Evolutionary conservation across 2,113 vertebrate genomes (phyloP).

Genomic region (Anguilla japonica): DNA sequence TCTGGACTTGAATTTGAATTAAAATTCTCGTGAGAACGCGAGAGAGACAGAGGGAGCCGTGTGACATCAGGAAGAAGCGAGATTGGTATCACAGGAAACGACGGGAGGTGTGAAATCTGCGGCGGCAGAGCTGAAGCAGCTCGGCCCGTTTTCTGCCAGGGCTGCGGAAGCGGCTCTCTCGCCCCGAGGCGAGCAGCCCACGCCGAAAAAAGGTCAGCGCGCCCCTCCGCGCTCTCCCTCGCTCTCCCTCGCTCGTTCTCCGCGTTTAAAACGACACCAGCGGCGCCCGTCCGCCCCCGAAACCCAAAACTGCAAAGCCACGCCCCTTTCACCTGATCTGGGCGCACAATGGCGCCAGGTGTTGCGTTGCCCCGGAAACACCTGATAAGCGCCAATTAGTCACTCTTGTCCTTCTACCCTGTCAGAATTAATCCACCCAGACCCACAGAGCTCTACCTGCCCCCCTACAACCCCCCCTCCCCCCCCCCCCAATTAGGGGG

Average conservation of each 20-base stretch:
- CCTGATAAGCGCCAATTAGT: constrained; percentile 73
- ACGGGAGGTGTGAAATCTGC: constrained; percentile 13
- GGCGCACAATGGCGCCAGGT: constrained; percentile 47
- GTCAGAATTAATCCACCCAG: background rate
- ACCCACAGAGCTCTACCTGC: background rate
- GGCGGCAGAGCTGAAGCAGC: background rate
- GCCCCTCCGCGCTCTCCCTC: background rate
- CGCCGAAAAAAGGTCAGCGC: background rate
- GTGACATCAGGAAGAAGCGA: background rate
- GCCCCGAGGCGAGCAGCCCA: background rate
- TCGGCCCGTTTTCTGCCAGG: background rate
- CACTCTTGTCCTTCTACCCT: background rate
- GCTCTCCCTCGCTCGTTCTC: background rate
- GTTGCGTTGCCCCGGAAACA: constrained; percentile 56
- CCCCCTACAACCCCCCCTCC: too few relatives aligned
- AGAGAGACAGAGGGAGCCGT: background rate
- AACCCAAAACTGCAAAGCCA: background rate
- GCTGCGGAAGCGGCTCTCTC: background rate
- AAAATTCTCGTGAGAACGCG: too few relatives aligned
- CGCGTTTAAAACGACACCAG: background rate
- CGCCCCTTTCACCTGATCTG: background rate
- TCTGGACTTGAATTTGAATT: too few relatives aligned
- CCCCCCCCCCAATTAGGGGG: too few relatives aligned
- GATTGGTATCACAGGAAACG: constrained; percentile 29
- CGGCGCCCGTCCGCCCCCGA: background rate